A percentile compares a stretch with the other conserved stretches of the same genome.
Conservation (phyloP, 2,113 vertebrate species). For the Hassar affinis region DNA sequence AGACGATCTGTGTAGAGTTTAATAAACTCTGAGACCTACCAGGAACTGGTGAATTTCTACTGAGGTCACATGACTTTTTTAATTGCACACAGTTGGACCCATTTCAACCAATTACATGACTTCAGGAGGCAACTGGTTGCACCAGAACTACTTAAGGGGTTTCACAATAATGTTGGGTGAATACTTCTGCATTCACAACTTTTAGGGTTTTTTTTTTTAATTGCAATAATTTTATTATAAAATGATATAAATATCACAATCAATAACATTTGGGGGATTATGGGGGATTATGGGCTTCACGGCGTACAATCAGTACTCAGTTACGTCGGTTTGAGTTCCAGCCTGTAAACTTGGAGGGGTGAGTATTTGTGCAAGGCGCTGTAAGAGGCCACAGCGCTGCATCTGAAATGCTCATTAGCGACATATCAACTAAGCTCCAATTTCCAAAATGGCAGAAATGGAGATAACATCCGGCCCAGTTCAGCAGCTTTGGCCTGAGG, state of each 20-base stretch:
- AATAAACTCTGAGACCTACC: background rate
- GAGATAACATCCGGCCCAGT: slow-evolving; percentile 4
- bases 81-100: background rate
- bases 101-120: background rate
- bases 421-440: background rate
- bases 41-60: background rate
- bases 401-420: slow-evolving; percentile 15
- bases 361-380: background rate
- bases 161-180: background rate
- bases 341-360: background rate
- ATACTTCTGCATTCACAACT: background rate
- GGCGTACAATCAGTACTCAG: background rate
- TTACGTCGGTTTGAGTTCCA: background rate
- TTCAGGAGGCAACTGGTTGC: background rate
- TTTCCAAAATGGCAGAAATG: slow-evolving; percentile 14
- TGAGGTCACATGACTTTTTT: background rate
- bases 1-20: too few species aligned
- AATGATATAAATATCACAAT: too few species aligned
- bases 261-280: too few species aligned
- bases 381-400: background rate
- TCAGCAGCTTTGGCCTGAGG: slow-evolving; percentile 12
- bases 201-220: background rate
- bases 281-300: background rate
- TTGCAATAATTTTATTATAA: too few species aligned
- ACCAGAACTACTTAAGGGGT: background rate